Percentiles rank a stretch among this genome's conserved stretches.
These are phyloP conservation scores for Phenganax stokvisi DNA, from an alignment of 92 coral and sea anemone species.

Conservation along the genomic window DNA sequence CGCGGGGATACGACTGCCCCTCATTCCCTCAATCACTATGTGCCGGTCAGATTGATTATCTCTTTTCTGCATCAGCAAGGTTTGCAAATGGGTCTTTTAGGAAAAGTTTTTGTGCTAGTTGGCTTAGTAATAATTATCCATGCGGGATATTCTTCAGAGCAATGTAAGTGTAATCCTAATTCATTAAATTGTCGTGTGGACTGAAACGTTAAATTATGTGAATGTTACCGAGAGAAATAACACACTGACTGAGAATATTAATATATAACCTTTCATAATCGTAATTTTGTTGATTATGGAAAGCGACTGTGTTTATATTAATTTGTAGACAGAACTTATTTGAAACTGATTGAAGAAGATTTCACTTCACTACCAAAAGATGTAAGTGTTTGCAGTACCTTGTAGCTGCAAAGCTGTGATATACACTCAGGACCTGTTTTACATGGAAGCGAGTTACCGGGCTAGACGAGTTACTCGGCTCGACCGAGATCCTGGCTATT, in stretches of 20 bases:
- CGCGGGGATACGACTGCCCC: no score
- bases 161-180: constrained; percentile 56
- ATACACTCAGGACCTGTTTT: not conserved
- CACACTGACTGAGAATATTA: not conserved
- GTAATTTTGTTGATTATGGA: no score
- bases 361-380: constrained; percentile 79
- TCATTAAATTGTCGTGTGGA: not conserved
- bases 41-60: not conserved
- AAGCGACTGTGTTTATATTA: not conserved
- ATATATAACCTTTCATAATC: no score
- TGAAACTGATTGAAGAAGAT: constrained; percentile 91
- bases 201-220: not conserved
- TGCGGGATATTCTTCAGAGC: constrained; percentile 99
- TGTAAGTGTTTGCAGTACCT: constrained; percentile 53
- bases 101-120: constrained; percentile 77
- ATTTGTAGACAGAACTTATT: constrained; percentile 77
- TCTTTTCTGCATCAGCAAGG: no score
- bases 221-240: not conserved
- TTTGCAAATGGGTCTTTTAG: constrained; percentile 68
- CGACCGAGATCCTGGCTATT: no score
- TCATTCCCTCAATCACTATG: not conserved
- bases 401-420: not conserved
- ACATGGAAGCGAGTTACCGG: not conserved
- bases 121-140: constrained; percentile 86
- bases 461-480: no score